These are phyloP conservation scores for Rhogogaster chlorosoma DNA, from an alignment of 2,888 invertebrate species.

Conservation along the genomic window DNA sequence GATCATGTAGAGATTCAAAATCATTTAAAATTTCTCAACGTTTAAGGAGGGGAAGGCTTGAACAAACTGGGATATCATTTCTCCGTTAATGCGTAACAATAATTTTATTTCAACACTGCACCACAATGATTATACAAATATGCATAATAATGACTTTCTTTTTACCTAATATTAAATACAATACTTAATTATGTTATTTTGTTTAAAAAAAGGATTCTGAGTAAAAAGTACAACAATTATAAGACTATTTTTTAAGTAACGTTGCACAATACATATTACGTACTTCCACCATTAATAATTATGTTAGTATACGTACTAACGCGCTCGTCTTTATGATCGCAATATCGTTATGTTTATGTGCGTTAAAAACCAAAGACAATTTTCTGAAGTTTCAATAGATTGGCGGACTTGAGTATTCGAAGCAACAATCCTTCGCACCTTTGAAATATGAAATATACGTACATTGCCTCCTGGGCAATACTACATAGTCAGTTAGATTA, in stretches of 20 bases:
- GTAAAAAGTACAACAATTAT: slow-evolving; percentile 20
- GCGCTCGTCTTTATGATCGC: not conserved
- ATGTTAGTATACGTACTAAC: not conserved
- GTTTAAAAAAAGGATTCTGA: not conserved
- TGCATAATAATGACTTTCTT: slow-evolving; percentile 4
- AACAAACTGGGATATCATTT: not conserved
- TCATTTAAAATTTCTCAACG: not conserved
- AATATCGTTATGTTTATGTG: not conserved
- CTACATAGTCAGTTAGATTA: not conserved
- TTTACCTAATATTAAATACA: not conserved
- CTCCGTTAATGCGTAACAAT: not conserved
- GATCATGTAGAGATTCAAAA: not conserved
- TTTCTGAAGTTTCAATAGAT: not conserved
- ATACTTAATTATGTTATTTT: not conserved
- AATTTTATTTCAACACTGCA: slow-evolving; percentile 39
- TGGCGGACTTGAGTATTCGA: not conserved
- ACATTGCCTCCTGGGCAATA: not conserved
- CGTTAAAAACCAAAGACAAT: not conserved
- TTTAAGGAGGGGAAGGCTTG: not conserved
- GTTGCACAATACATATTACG: not conserved
- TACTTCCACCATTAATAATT: slow-evolving; percentile 16
- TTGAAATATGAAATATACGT: not conserved
- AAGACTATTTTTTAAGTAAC: slow-evolving; percentile 31
- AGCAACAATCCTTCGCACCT: not conserved
- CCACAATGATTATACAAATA: slow-evolving; percentile 45